Percentiles rank a stretch among this genome's conserved stretches.
Evolutionary conservation across 1,140 invertebrate species (phyloP).

Genomic region (Andrena cerasifolii): DNA sequence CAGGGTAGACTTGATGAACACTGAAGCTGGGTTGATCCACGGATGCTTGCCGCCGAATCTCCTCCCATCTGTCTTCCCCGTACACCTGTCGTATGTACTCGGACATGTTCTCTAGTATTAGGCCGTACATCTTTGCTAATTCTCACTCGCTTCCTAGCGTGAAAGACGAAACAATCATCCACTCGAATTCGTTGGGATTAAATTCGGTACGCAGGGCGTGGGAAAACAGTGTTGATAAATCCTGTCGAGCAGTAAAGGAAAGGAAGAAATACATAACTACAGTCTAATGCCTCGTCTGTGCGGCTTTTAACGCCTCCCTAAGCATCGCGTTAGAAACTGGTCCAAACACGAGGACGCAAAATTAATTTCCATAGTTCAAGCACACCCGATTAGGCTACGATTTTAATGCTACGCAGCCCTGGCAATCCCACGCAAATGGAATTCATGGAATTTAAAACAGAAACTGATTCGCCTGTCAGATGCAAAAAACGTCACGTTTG

Average conservation of each 20-base stretch:
- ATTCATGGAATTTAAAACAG: slow-evolving; percentile 3
- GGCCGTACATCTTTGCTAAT: slow-evolving; percentile 92
- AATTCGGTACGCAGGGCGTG: too few species aligned
- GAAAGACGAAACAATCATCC: background rate
- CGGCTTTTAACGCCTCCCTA: too few species aligned
- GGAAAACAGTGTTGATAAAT: too few species aligned
- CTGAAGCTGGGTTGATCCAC: slow-evolving; percentile 94
- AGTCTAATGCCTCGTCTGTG: too few species aligned
- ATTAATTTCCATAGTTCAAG: too few species aligned
- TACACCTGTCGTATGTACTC: slow-evolving; percentile 95
- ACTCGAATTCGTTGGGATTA: background rate
- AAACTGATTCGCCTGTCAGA: slow-evolving; percentile 26
- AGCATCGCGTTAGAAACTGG: too few species aligned
- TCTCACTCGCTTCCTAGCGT: slow-evolving; percentile 44
- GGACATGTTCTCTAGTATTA: slow-evolving; percentile 95
- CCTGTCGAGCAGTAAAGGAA: too few species aligned
- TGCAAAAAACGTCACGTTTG: slow-evolving; percentile 3
- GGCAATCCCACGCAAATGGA: background rate
- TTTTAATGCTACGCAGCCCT: too few species aligned
- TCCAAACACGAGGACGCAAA: too few species aligned
- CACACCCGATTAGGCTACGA: too few species aligned
- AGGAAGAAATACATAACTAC: too few species aligned
- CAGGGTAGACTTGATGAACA: slow-evolving; percentile 96
- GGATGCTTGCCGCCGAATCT: slow-evolving; percentile 90
- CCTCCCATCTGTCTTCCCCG: slow-evolving; percentile 96